Percentiles rank a stretch among this genome's conserved stretches.
These are phyloP conservation scores for Leucosticte australis DNA, from an alignment of 2,113 vertebrate species.

Conservation along the genomic window DNA sequence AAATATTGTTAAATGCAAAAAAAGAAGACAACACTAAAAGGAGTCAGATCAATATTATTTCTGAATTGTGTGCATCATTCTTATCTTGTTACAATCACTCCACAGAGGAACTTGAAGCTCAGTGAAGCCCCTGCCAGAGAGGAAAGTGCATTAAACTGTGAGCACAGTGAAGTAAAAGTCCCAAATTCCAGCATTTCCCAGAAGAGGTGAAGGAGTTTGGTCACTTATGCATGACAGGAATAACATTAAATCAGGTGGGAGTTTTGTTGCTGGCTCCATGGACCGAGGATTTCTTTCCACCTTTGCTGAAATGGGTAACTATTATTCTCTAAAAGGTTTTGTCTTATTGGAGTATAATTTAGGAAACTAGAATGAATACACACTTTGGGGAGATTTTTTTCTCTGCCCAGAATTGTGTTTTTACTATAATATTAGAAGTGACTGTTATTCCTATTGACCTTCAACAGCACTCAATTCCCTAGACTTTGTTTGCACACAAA, in stretches of 20 bases:
- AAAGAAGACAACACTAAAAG: not conserved
- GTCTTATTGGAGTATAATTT: not conserved
- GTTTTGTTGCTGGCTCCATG: not conserved
- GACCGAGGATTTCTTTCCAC: not conserved
- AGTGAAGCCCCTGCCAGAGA: not conserved
- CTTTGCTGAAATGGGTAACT: not conserved
- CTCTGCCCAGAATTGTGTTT: not conserved
- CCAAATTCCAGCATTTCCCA: not conserved
- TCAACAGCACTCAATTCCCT: not conserved
- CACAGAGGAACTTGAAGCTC: not conserved
- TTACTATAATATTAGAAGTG: not conserved
- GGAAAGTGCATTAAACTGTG: not conserved
- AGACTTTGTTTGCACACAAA: not conserved
- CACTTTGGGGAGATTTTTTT: not conserved
- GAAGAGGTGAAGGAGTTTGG: not conserved
- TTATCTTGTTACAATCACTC: not conserved
- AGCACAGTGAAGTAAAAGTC: not conserved
- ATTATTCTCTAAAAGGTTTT: not conserved
- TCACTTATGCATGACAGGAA: not conserved
- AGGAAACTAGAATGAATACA: not conserved
- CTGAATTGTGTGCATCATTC: fast-evolving
- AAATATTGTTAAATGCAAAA: not conserved
- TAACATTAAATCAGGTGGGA: not conserved
- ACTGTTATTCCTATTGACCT: not conserved
- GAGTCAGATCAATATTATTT: not conserved